Base-by-base conservation (phyloP, 2,113 vertebrate genomes). In the Panurus biarmicus region DNA sequence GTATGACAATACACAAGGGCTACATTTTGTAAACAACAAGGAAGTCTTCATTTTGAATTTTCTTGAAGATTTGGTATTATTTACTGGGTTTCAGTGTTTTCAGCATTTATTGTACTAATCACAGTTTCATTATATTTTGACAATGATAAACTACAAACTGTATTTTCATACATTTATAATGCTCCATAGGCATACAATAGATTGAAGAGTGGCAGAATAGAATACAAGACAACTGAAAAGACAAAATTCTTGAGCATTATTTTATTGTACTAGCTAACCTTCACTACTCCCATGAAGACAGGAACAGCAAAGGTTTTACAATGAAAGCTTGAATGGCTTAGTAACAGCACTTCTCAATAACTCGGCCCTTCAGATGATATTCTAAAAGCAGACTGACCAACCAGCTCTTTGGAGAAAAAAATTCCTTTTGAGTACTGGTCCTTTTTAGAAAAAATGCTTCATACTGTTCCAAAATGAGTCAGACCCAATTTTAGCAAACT, bases 381-480 rank as follows among this genome's bases (percentile, higher is more conserved):
- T 90, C 58, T 89, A 61, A 95, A 88, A 90, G 88, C 72, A 47
- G 56, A 85, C 88, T 94, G 90, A 89, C 95, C 93, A 92, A 78
- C 31, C 66, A 87, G 65, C n/a, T 79, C n/a, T 69, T 94, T 2
- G 1, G 62, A 89, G 53, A 75, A 94, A 82, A 69, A 82, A 94
- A 89, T 26, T 51, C 26, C 48, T 87, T 91, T 95, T 85, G 57
- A 91, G n/a, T 56, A 56, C 21, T 8, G 13, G 15, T 78, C 36
- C 20, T 89, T 92, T 89, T 92, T 33, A 89, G 69, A 88, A 81
- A 84, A 82, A 88, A 69, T 71, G 36, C 64, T 95, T 90, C 89
- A 92, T 78, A 89, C 84, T 78, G 86, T 89, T 96, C 61, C 79
- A 93, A 88, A 93, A 94, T 95, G 94, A 96, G 76, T 96, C 83